Percentiles rank a stretch among this genome's conserved stretches.
Evolutionary conservation across 2,113 vertebrate genomes (phyloP).

Genomic region (Tetrax tetrax): DNA sequence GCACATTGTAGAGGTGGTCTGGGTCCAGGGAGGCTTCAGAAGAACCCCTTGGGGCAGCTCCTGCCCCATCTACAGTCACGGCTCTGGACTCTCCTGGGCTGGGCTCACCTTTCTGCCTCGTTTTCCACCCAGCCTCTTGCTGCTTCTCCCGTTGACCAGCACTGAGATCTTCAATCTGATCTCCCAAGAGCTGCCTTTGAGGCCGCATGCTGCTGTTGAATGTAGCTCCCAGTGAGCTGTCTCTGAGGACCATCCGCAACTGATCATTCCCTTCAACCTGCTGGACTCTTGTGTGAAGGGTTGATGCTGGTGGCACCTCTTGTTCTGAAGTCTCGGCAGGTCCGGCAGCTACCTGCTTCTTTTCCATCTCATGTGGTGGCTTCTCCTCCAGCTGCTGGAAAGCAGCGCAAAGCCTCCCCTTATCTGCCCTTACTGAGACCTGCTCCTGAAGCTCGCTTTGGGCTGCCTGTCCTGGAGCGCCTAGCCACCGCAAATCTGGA

Average conservation of each 20-base stretch:
- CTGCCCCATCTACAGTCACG: background rate
- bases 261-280: background rate
- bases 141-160: background rate
- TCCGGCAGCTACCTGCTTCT: background rate
- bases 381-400: background rate
- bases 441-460: constrained; percentile 2
- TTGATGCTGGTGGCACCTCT: background rate
- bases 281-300: accelerated
- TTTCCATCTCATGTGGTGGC: background rate
- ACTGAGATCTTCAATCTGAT: background rate
- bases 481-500: constrained; percentile 12
- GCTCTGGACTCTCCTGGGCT: background rate
- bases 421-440: background rate
- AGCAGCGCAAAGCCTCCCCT: background rate
- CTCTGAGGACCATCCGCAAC: background rate
- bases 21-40: background rate
- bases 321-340: background rate
- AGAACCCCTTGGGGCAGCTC: background rate
- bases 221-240: background rate
- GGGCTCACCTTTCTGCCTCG: background rate
- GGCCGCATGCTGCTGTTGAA: background rate
- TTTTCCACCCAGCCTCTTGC: background rate
- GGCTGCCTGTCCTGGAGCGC: background rate
- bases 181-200: background rate
- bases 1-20: constrained; percentile 81